Base-by-base conservation (phyloP, 1,140 invertebrate species). In the Habropoda laboriosa region DNA sequence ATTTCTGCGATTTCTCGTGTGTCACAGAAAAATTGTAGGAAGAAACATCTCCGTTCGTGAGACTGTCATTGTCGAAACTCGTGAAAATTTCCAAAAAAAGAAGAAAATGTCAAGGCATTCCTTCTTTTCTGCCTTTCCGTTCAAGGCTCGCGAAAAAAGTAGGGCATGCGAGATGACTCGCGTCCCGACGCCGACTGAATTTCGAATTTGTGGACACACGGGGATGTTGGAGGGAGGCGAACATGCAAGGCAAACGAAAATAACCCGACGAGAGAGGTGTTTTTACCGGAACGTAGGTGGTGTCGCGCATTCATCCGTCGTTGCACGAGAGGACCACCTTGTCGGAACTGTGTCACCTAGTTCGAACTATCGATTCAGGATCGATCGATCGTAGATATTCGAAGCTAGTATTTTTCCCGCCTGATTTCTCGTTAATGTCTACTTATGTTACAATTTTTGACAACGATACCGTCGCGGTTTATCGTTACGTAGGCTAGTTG, bases 231-330 rank as follows among this genome's bases (percentile, higher is more conserved):
- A 63, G 70, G 68, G 73, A 51, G 45, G 63, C 64, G 63, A 49
- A 32, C 57, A 77, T 73, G 53, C 63, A 55, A 83, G 73, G 57
- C 12, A 58, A 84, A 87, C 87, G 58, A 89, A 90, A 90, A 90
- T 90, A 90, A 88, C 82, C 49, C 30, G 63, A 35, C 68, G 61
- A 32, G 45, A 68, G 72, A 80, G 60, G 83, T 76, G 82, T 83
- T 70, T 72, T 58, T 58, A 70, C 60, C 45, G 82, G 67, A 63
- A 18, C 30, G 82, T 85, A 61, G 76, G 81, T 82, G 71, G 83
- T 74, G 35, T 70, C 51, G 55, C 45, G 21, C 10, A 24, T 80
- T 70, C 40, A 40, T 72, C 40, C 81, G 61, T 70, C 45, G 58
- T 79, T 82, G 75, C n/a, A 16, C 16, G 45, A 61, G 30, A 27